Evolutionary conservation across 2,113 vertebrate genomes (phyloP).

Genomic region (Mormoops blainvillei): DNA sequence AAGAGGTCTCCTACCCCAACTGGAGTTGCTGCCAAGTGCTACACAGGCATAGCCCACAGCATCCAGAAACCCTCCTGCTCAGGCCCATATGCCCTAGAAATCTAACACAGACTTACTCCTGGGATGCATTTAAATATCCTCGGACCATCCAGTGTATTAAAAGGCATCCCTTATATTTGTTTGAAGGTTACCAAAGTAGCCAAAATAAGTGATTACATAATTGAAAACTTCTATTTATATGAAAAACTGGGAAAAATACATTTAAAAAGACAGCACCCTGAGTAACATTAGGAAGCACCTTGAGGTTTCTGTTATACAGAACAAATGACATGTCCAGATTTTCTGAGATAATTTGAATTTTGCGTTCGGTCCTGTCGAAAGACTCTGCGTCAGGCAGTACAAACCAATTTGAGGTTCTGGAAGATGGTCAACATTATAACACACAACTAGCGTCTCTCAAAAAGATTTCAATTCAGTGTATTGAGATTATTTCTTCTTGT

Average conservation of each 20-base stretch:
- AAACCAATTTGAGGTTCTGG: neutral
- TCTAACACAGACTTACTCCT: neutral
- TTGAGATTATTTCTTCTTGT: neutral
- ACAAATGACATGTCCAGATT: neutral
- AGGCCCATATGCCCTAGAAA: neutral
- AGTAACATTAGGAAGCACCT: neutral
- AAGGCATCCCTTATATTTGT: neutral
- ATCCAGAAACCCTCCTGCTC: neutral
- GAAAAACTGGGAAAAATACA: neutral
- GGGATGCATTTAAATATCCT: neutral
- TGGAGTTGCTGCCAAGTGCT: neutral
- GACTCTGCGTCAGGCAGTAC: neutral
- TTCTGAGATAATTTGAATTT: neutral
- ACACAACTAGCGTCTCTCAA: neutral
- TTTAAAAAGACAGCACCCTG: neutral
- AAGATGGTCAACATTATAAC: neutral
- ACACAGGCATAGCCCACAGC: neutral
- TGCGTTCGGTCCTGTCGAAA: neutral
- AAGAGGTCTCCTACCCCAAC: neutral
- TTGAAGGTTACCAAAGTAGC: neutral
- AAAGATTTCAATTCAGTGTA: neutral
- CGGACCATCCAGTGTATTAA: neutral
- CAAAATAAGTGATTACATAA: neutral
- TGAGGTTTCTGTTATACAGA: neutral
- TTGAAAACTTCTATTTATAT: neutral